phyloP scores from a whole-genome alignment of 2,113 vertebrate genomes.

The Alectura lathami region DNA sequence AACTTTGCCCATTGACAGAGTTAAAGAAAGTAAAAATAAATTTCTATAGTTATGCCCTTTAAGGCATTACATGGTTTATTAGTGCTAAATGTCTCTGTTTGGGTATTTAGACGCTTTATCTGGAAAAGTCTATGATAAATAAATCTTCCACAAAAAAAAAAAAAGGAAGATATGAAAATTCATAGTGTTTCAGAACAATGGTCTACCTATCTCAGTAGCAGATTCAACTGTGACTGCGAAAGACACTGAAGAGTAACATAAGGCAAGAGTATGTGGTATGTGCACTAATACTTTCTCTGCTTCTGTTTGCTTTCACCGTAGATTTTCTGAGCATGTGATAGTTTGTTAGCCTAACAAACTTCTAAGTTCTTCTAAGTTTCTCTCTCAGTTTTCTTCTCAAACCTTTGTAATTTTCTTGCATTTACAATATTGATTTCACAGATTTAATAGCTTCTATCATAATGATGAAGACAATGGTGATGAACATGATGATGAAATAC shows the following conservation, averaged over 20 bases:
- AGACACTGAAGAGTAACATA: neutral
- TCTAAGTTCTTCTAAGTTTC: neutral
- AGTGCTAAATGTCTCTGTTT: neutral
- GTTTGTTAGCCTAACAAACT: neutral
- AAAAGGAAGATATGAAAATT: neutral
- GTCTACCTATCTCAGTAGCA: neutral
- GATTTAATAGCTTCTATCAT: neutral
- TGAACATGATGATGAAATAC: neutral
- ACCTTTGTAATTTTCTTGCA: neutral
- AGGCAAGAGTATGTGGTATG: neutral
- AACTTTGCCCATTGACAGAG: neutral
- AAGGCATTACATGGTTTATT: neutral
- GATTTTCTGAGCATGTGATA: neutral
- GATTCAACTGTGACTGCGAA: neutral
- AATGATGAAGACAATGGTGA: neutral
- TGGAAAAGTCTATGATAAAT: neutral
- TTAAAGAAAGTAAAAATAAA: accelerated
- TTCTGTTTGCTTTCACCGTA: neutral
- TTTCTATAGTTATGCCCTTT: neutral
- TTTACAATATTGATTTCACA: neutral
- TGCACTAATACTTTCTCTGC: too few relatives aligned
- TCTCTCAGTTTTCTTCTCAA: neutral
- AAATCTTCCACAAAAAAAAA: too few relatives aligned
- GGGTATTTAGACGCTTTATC: neutral
- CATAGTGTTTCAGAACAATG: neutral